phyloP scores from a whole-genome alignment of 2,113 vertebrate species.

The Poeciliopsis turrubarensis region DNA sequence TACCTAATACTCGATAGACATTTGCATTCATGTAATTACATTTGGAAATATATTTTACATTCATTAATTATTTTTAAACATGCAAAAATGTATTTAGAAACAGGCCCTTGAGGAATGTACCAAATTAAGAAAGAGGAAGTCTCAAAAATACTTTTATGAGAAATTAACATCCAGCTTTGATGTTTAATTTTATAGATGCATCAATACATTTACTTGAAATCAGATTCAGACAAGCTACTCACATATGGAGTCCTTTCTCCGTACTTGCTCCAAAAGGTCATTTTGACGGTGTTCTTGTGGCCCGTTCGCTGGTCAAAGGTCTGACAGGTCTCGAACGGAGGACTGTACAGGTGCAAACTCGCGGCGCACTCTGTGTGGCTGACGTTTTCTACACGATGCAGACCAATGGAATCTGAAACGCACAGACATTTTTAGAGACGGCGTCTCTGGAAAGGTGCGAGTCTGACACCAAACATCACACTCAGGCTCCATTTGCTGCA shows the following conservation, averaged over 20 bases:
- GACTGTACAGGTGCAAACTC: slow-evolving; percentile 96
- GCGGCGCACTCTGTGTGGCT: slow-evolving; percentile 93
- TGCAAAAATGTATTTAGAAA: too few species aligned
- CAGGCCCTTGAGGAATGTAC: too few species aligned
- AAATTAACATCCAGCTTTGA: too few species aligned
- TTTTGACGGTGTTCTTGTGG: slow-evolving; percentile 89
- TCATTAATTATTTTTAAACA: too few species aligned
- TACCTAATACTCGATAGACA: not conserved
- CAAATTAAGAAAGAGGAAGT: too few species aligned
- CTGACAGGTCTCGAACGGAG: slow-evolving; percentile 89
- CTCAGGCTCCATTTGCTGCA: slow-evolving; percentile 20
- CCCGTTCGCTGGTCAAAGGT: slow-evolving; percentile 97
- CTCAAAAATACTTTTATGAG: not conserved
- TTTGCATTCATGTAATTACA: not conserved
- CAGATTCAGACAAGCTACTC: slow-evolving; percentile 68
- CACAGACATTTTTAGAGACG: slow-evolving; percentile 2
- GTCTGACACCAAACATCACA: slow-evolving; percentile 41
- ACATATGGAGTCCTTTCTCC: slow-evolving; percentile 88
- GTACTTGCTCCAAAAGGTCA: slow-evolving; percentile 96
- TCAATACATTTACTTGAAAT: not conserved
- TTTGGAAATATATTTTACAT: too few species aligned
- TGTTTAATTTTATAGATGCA: too few species aligned
- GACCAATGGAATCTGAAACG: slow-evolving; percentile 88
- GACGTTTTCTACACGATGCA: slow-evolving; percentile 95
- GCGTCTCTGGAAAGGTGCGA: slow-evolving; percentile 33